Conservation (phyloP, 2,888 invertebrate species). For the Drosophila paramelanica region DNA sequence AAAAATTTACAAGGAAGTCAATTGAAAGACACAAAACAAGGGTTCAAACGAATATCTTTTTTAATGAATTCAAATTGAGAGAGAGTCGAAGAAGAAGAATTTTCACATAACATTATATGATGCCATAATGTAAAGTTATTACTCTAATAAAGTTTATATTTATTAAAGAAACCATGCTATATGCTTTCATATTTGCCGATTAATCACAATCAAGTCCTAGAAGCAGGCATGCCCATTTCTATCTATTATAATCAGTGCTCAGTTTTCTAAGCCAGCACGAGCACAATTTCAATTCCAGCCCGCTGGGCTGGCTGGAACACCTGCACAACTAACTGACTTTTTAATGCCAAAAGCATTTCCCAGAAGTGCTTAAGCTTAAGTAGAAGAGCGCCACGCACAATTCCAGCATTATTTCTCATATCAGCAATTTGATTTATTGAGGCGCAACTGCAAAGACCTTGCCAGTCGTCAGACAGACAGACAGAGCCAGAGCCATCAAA, state of each 20-base stretch:
- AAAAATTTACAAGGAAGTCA: constrained; percentile 32
- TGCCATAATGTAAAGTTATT: not conserved
- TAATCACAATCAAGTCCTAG: constrained; percentile 22
- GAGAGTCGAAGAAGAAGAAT: too few relatives aligned
- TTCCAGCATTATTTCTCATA: constrained; percentile 41
- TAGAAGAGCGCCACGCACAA: constrained; percentile 34
- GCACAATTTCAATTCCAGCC: constrained; percentile 4
- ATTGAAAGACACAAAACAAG: constrained; percentile 17
- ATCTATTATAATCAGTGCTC: constrained; percentile 21
- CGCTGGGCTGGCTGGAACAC: constrained; percentile 33
- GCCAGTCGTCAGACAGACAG: constrained; percentile 23
- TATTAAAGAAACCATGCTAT: constrained; percentile 1
- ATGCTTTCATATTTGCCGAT: constrained; percentile 19
- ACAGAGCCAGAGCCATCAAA: constrained; percentile 39
- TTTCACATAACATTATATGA: not conserved
- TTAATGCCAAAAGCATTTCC: constrained; percentile 46
- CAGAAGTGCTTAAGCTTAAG: constrained; percentile 50
- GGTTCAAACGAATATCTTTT: constrained; percentile 17
- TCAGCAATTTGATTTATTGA: constrained; percentile 69
- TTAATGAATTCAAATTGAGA: constrained; percentile 14
- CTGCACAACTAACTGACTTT: constrained; percentile 43
- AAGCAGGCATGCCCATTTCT: constrained; percentile 19
- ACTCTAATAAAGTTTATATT: constrained; percentile 2
- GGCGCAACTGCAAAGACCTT: constrained; percentile 60
- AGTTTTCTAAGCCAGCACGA: constrained; percentile 19